Evolutionary conservation across 2,113 vertebrate species (phyloP).

Genomic region (Cygnus atratus): DNA sequence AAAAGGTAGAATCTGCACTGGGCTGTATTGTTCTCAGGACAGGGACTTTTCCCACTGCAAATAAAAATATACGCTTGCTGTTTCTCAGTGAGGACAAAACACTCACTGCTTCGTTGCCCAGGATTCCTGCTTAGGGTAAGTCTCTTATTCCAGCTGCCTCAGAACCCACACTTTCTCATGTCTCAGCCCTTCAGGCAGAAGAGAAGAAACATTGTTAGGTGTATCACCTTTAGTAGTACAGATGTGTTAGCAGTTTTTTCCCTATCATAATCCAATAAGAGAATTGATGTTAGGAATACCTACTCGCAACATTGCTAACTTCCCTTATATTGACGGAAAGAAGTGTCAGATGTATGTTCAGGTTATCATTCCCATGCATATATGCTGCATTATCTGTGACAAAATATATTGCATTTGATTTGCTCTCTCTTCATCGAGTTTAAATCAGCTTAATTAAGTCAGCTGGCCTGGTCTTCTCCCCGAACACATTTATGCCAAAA

Average conservation of each 20-base stretch:
- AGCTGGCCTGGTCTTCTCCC: not conserved
- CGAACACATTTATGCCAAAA: not conserved
- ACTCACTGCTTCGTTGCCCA: not conserved
- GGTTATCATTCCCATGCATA: not conserved
- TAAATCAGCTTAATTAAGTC: not conserved
- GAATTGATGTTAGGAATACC: not conserved
- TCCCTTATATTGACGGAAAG: fast-evolving
- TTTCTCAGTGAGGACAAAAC: not conserved
- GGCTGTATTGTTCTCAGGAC: not conserved
- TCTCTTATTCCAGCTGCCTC: not conserved
- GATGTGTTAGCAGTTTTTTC: not conserved
- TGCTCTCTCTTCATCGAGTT: not conserved
- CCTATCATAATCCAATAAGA: not conserved
- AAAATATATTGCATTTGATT: not conserved
- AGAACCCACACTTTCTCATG: not conserved
- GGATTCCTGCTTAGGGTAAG: not conserved
- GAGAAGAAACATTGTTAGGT: not conserved
- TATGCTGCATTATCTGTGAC: not conserved
- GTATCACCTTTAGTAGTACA: not conserved
- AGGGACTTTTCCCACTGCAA: not conserved
- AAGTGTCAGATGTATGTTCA: not conserved
- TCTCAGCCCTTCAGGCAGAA: not conserved
- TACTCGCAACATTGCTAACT: not conserved
- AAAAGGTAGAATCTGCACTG: not conserved
- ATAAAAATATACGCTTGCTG: not conserved